phyloP scores from a whole-genome alignment of 2,888 invertebrate species.

The Choreutis nemorana region DNA sequence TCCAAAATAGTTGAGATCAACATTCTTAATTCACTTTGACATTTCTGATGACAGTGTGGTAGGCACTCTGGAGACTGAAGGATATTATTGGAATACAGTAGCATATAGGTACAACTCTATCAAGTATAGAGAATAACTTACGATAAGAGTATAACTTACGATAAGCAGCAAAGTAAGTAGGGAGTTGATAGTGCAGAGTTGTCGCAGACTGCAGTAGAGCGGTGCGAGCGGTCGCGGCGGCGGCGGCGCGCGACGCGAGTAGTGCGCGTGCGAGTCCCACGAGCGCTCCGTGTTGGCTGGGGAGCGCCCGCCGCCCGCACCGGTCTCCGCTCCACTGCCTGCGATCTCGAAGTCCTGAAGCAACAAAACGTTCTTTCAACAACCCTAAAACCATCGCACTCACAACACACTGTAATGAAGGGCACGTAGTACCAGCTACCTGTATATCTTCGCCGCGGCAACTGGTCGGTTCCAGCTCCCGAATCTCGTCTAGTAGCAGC shows the following conservation, averaged over 20 bases:
- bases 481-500: constrained; percentile 61
- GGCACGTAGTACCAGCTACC: constrained; percentile 16
- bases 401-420: neutral
- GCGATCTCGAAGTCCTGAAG: constrained; percentile 62
- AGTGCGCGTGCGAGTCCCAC: constrained; percentile 64
- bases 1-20: no score
- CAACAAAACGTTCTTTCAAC: neutral
- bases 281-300: constrained; percentile 58
- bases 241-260: constrained; percentile 45
- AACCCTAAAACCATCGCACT: neutral
- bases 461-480: constrained; percentile 62
- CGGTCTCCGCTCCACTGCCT: constrained; percentile 56
- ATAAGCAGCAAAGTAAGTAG: constrained; percentile 23
- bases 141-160: constrained; percentile 16
- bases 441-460: constrained; percentile 60
- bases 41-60: constrained; percentile 4
- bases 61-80: no score
- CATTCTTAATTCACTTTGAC: no score
- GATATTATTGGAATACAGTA: neutral
- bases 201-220: constrained; percentile 45
- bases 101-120: no score
- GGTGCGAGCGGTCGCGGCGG: constrained; percentile 47
- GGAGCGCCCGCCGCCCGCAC: constrained; percentile 43
- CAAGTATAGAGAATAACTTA: neutral
- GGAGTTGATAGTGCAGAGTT: constrained; percentile 23